phyloP scores from a whole-genome alignment of 2,113 vertebrate species.

The Xenus cinereus region DNA sequence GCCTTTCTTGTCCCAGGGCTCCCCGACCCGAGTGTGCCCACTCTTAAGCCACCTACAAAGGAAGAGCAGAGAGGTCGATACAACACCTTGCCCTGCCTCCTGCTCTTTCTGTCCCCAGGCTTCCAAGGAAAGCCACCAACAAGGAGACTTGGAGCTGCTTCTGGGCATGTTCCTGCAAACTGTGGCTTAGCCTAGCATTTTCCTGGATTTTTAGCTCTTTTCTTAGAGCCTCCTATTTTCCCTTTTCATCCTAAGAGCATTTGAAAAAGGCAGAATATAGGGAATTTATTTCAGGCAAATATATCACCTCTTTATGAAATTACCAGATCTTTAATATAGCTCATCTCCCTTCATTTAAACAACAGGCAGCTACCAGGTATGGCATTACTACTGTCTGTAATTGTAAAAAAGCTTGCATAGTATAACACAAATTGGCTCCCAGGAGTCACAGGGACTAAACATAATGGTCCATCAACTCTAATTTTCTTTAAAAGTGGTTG shows the following conservation, averaged over 20 bases:
- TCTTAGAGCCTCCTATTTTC: not conserved
- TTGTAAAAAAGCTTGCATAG: not conserved
- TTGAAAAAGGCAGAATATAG: not conserved
- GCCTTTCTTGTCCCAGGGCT: not conserved
- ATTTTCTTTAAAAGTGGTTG: constrained; percentile 6
- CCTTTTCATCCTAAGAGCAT: not conserved
- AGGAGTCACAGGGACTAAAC: not conserved
- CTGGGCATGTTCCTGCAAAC: not conserved
- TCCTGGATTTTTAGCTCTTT: not conserved
- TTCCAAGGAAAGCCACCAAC: not conserved
- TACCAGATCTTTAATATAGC: not conserved
- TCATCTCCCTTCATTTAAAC: not conserved
- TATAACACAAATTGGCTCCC: not conserved
- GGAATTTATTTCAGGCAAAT: not conserved
- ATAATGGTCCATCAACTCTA: constrained; percentile 10
- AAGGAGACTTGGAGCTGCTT: not conserved
- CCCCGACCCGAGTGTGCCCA: not conserved
- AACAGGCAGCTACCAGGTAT: not conserved
- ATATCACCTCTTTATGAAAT: not conserved
- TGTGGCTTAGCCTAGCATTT: rapidly evolving
- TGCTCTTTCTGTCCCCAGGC: not conserved
- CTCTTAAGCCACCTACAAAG: not conserved
- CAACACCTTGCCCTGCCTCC: not conserved
- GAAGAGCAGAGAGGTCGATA: not conserved
- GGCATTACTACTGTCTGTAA: not conserved